Conservation (phyloP, 1,140 invertebrate species). For the Bombus cullumanus region DNA sequence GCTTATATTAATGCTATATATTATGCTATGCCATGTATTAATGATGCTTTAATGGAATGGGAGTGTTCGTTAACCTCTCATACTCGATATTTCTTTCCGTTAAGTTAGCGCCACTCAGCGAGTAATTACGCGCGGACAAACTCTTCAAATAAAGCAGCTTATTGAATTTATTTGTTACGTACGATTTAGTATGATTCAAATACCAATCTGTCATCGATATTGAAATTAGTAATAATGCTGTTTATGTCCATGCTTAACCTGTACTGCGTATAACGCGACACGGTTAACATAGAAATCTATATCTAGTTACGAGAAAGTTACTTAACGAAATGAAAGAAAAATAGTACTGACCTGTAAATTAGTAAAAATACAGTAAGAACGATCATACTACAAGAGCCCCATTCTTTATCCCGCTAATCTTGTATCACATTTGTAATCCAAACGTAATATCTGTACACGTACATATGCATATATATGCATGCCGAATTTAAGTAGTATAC, state of each 20-base stretch:
- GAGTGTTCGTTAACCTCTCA: constrained; percentile 29
- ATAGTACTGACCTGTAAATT: neutral
- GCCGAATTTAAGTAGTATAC: neutral
- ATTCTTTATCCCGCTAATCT: neutral
- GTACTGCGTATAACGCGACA: too few species aligned
- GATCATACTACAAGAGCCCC: too few species aligned
- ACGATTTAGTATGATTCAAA: neutral
- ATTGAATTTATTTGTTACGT: constrained; percentile 1
- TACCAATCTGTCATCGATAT: neutral
- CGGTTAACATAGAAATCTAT: too few species aligned
- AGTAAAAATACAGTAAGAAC: neutral
- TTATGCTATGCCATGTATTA: constrained; percentile 20
- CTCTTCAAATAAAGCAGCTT: neutral
- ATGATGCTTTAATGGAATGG: constrained; percentile 39
- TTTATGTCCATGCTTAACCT: neutral
- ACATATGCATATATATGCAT: neutral
- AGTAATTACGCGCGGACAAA: constrained; percentile 9
- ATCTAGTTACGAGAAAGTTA: neutral
- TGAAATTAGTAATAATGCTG: neutral
- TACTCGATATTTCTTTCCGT: constrained; percentile 28
- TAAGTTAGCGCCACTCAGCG: neutral
- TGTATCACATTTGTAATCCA: neutral
- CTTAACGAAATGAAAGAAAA: neutral
- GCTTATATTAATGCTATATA: too few species aligned
- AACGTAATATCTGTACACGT: too few species aligned